Base-by-base conservation (phyloP, 35 echinoderm and acorn worm species). In the Diadema setosum region DNA sequence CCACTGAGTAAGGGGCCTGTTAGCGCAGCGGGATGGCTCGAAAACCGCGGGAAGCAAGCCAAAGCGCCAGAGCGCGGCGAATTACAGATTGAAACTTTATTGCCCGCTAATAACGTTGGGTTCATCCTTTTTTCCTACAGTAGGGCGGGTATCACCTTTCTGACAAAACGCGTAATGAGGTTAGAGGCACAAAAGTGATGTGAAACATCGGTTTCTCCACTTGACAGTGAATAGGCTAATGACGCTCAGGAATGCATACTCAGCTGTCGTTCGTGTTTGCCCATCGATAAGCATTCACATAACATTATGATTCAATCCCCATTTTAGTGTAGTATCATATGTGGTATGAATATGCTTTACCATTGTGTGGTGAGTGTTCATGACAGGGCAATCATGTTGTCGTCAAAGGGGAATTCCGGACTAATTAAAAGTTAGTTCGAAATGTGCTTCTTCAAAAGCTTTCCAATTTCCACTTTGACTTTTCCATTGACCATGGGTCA, bases 11-110 rank as follows among this genome's bases (percentile, higher is more conserved):
- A 35, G 5, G 37, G 73, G 35, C 73, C 73, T 78, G 73, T 78
- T 78, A 78, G 73, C 73, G 40, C 73, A 78, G 73, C 73, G 40
- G 73, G 73, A 14, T 78, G 40, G 40, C 73, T 39, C 20, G 35
- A 44, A 78, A 78, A 78, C 73, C 40, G 73, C 73, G 37, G 39
- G 73, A 21, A 35, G 24, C 44, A 34, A n/a, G 73, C 33, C 73
- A 44, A 78, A 78, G 39, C 39, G 73, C n/a, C 33, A 78, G 24
- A 78, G 73, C 73, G 73, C 27, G 73, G 20, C 40, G 73, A 78
- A 78, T 78, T 78, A 78, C 73, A 78, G 73, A 42, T 78, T 78
- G 73, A 78, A 78, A 78, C 73, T 78, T 78, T 78, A 78, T 78
- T 78, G 73, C 73, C 23, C 73, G 30, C 73, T 78, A 78, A 78